Conservation (phyloP, 2,113 vertebrate genomes). For the Rhinopomastus cyanomelas region DNA sequence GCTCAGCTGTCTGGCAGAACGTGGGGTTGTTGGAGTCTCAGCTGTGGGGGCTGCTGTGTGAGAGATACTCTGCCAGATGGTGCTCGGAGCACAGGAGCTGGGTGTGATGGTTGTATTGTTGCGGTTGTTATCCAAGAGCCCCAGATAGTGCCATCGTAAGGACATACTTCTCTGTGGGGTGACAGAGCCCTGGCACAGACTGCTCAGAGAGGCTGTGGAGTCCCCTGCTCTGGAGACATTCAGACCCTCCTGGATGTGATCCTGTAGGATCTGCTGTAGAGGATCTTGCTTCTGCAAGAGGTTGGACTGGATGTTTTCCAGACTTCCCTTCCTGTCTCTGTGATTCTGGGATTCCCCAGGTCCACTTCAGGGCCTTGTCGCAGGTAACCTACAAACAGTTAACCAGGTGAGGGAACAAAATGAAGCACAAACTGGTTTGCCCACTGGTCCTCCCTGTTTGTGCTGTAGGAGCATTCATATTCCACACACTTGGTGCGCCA, state of each 20-base stretch:
- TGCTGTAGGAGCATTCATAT: not conserved
- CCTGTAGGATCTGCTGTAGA: too few relatives aligned
- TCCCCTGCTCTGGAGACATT: too few relatives aligned
- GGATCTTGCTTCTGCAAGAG: too few relatives aligned
- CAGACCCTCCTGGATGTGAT: too few relatives aligned
- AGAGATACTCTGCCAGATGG: not conserved
- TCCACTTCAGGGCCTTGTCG: not conserved
- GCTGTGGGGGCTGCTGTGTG: not conserved
- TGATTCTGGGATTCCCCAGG: not conserved
- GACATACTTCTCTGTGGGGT: too few relatives aligned
- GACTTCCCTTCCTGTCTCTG: too few relatives aligned
- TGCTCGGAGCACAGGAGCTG: not conserved
- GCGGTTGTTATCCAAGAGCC: not conserved
- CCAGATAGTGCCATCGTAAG: not conserved
- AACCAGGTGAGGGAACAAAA: not conserved
- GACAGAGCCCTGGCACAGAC: too few relatives aligned
- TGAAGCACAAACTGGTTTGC: not conserved
- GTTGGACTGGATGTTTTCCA: too few relatives aligned
- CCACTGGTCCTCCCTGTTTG: not conserved
- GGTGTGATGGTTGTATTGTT: not conserved
- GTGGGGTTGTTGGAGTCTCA: not conserved
- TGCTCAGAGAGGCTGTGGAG: too few relatives aligned
- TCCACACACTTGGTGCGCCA: not conserved
- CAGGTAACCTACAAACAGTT: not conserved
- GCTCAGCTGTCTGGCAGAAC: not conserved